phyloP scores from a whole-genome alignment of 2,888 invertebrate species.

The Polymixis flavicincta region DNA sequence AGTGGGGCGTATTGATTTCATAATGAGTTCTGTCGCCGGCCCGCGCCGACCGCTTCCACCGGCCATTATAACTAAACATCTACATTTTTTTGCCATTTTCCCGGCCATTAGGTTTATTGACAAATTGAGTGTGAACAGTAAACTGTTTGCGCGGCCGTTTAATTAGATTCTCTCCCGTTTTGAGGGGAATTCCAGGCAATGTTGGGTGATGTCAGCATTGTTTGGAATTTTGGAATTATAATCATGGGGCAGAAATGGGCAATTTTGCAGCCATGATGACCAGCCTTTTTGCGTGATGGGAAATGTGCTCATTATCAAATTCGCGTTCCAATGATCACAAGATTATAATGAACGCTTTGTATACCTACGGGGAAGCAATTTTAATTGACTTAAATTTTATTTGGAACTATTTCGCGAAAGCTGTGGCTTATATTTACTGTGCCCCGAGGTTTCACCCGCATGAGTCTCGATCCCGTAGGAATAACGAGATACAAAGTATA shows the following conservation, averaged over 20 bases:
- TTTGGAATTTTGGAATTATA: conserved; percentile 6
- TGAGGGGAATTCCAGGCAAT: conserved; percentile 18
- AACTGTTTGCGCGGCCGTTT: conserved; percentile 39
- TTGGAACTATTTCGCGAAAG: not conserved
- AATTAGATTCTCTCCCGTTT: conserved; percentile 39
- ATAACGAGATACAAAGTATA: too few species aligned
- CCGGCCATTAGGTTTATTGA: conserved; percentile 45
- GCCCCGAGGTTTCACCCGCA: too few species aligned
- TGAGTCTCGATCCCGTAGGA: too few species aligned
- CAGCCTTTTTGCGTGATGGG: conserved; percentile 3
- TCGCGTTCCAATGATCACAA: not conserved
- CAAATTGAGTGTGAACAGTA: conserved; percentile 53
- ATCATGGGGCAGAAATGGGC: conserved; percentile 4
- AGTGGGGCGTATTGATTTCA: conserved; percentile 65
- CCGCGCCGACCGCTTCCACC: conserved; percentile 15
- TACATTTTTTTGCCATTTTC: conserved; percentile 54
- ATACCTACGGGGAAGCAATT: not conserved
- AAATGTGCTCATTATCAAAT: conserved; percentile 6
- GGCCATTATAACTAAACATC: conserved; percentile 44
- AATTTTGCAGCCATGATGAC: conserved; percentile 1
- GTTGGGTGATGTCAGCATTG: conserved; percentile 1
- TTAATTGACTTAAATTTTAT: not conserved
- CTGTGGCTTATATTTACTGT: not conserved
- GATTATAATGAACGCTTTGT: not conserved
- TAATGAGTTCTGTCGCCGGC: conserved; percentile 52